Conservation (phyloP, 2,113 vertebrate genomes). For the Crypturellus undulatus region DNA sequence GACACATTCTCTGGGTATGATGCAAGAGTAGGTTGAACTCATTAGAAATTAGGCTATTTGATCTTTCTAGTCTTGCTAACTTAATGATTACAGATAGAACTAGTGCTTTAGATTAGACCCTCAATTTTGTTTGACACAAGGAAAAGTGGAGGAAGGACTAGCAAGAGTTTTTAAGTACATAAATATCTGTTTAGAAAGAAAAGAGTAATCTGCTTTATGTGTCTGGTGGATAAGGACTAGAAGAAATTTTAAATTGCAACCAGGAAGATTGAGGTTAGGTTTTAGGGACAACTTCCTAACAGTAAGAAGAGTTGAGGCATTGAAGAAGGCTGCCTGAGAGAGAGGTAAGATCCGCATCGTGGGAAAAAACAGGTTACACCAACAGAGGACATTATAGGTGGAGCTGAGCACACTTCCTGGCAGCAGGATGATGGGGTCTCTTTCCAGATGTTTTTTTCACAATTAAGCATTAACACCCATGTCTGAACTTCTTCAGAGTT, state of each 20-base stretch:
- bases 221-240: neutral
- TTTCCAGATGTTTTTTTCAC: neutral
- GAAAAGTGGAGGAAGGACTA: neutral
- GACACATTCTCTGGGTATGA: neutral
- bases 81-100: neutral
- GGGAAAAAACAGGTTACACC: neutral
- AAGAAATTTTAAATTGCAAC: neutral
- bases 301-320: neutral
- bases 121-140: neutral
- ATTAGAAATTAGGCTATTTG: neutral
- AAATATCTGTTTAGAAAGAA: neutral
- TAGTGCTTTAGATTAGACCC: neutral
- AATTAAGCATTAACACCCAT: neutral
- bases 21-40: neutral
- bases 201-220: neutral
- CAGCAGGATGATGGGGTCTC: neutral
- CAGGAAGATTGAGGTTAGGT: neutral
- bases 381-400: neutral
- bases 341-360: neutral
- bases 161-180: neutral
- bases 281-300: neutral
- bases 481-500: neutral
- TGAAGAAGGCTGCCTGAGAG: neutral
- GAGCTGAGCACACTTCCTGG: neutral
- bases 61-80: neutral